Evolutionary conservation across 2,888 invertebrate genomes (phyloP).

Genomic region (Epirrita christyi): DNA sequence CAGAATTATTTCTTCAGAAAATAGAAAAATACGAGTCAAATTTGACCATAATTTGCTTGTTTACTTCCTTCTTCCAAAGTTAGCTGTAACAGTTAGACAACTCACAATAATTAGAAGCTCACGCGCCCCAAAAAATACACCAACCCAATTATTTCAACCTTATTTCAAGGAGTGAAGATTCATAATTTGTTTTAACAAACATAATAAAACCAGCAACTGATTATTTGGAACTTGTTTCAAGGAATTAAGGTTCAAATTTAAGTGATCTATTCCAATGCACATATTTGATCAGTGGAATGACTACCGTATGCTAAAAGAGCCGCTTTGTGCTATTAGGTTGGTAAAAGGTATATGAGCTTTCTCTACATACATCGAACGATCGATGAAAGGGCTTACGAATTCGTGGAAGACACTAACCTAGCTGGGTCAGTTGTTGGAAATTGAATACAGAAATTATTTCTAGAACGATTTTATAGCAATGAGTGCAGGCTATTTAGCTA

Average conservation of each 20-base stretch:
- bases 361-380: slow-evolving; percentile 28
- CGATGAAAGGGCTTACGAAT: slow-evolving; percentile 9
- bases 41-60: too few relatives aligned
- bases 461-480: too few relatives aligned
- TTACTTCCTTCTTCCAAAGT: slow-evolving; percentile 14
- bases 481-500: too few relatives aligned
- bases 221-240: neutral
- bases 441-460: neutral
- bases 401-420: slow-evolving; percentile 19
- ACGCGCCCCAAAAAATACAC: slow-evolving; percentile 19
- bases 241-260: neutral
- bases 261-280: slow-evolving; percentile 7
- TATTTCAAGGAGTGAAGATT: slow-evolving; percentile 10
- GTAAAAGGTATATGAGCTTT: slow-evolving; percentile 33
- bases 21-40: too few relatives aligned
- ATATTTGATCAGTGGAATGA: slow-evolving; percentile 33
- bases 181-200: neutral
- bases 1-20: too few relatives aligned
- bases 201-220: neutral
- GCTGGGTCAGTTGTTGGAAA: slow-evolving; percentile 16
- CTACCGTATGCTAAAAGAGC: slow-evolving; percentile 29
- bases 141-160: slow-evolving; percentile 2
- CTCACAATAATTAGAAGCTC: slow-evolving; percentile 32
- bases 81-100: slow-evolving; percentile 31
- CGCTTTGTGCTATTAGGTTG: slow-evolving; percentile 31